phyloP scores from a whole-genome alignment of 2,888 invertebrate species.

The Lithophane socia region DNA sequence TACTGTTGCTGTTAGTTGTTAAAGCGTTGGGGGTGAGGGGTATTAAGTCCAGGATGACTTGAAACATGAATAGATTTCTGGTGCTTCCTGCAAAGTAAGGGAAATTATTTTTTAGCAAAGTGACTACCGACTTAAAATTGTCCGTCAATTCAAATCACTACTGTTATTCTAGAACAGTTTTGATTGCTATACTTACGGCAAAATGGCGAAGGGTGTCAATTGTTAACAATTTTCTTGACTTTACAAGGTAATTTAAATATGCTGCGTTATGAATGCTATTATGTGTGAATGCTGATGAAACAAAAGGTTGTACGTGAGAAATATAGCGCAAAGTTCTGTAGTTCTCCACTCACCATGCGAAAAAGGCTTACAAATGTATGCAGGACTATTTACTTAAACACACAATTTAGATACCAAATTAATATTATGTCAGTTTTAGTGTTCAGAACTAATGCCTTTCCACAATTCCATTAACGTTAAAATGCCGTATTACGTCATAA shows the following conservation, averaged over 20 bases:
- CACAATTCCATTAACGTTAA: slow-evolving; percentile 41
- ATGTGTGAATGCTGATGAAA: neutral
- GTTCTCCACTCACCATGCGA: too few species aligned
- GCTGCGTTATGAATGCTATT: neutral
- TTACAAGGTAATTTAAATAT: neutral
- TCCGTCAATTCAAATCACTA: neutral
- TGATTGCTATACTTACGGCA: neutral
- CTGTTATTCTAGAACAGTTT: neutral
- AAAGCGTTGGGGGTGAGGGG: too few species aligned
- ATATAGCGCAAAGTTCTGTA: neutral
- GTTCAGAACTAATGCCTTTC: slow-evolving; percentile 9
- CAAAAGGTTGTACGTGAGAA: neutral
- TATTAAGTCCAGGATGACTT: neutral
- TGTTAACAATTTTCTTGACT: neutral
- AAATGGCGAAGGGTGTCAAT: neutral
- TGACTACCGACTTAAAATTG: neutral
- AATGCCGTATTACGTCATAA: slow-evolving; percentile 47
- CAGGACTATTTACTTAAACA: neutral
- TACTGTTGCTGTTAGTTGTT: slow-evolving; percentile 42
- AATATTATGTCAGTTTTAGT: neutral
- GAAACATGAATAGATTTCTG: neutral
- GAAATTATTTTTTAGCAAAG: neutral
- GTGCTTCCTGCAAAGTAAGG: neutral
- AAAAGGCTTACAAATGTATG: neutral
- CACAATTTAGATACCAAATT: slow-evolving; percentile 2